These are phyloP conservation scores for Ivindomyrus marchei DNA, from an alignment of 2,113 vertebrate genomes.

Conservation along the genomic window DNA sequence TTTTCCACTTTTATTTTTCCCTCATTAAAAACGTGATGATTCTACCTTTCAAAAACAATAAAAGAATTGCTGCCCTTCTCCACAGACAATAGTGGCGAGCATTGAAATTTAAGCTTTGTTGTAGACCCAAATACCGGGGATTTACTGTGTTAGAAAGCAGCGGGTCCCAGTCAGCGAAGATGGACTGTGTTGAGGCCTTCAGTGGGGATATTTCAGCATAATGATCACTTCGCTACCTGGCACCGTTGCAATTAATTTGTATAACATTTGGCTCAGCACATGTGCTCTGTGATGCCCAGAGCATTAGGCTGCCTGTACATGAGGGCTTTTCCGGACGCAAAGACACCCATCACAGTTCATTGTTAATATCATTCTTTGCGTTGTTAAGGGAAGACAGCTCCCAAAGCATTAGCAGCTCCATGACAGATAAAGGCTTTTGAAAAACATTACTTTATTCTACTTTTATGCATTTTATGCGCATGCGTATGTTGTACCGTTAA, in stretches of 20 bases:
- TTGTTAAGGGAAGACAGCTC: slow-evolving; percentile 52
- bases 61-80: neutral
- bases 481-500: neutral
- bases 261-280: slow-evolving; percentile 56
- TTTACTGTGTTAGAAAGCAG: neutral
- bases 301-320: slow-evolving; percentile 52
- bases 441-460: neutral
- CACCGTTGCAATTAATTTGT: slow-evolving; percentile 62
- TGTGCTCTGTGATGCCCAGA: slow-evolving; percentile 49
- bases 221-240: slow-evolving; percentile 56
- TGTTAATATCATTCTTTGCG: slow-evolving; percentile 57
- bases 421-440: neutral
- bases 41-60: neutral
- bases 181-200: slow-evolving; percentile 57
- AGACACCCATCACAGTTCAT: slow-evolving; percentile 61
- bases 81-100: neutral
- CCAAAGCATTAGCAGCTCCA: neutral
- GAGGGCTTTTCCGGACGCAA: slow-evolving; percentile 51
- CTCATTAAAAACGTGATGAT: neutral
- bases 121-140: neutral
- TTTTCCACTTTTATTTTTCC: neutral
- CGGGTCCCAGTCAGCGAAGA: slow-evolving; percentile 44
- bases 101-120: neutral
- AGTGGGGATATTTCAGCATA: slow-evolving; percentile 57
- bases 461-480: neutral